Evolutionary conservation across 1,140 invertebrate species (phyloP).

Genomic region (Belonocnema kinseyi): DNA sequence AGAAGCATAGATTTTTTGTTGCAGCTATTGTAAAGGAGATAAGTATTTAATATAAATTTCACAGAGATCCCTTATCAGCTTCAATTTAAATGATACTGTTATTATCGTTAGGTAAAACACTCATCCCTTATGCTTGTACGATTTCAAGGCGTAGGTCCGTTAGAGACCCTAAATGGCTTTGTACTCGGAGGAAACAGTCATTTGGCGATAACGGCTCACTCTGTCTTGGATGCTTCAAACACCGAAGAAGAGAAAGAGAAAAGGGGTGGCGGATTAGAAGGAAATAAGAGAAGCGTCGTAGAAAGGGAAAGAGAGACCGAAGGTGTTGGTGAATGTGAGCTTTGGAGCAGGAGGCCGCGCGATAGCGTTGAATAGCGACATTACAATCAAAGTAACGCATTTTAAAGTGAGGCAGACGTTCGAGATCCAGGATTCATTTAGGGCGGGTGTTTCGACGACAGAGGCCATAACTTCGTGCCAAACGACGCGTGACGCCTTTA

Average conservation of each 20-base stretch:
- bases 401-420: constrained; percentile 60
- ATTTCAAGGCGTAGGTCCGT: constrained; percentile 45
- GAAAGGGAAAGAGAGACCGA: constrained; percentile 38
- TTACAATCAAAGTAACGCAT: constrained; percentile 62
- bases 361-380: constrained; percentile 55
- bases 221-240: constrained; percentile 44
- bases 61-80: not conserved
- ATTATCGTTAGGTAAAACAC: constrained; percentile 13
- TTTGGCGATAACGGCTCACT: constrained; percentile 72
- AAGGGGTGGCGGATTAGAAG: constrained; percentile 50
- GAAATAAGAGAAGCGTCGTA: constrained; percentile 40
- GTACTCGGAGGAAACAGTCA: constrained; percentile 69
- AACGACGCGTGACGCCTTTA: constrained; percentile 59
- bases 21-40: not conserved
- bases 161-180: constrained; percentile 69
- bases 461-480: constrained; percentile 50
- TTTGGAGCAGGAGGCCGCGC: constrained; percentile 45
- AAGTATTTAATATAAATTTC: not conserved
- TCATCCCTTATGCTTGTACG: not conserved
- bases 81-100: constrained; percentile 18
- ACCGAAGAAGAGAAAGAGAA: constrained; percentile 44
- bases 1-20: too few relatives aligned
- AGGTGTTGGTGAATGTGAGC: constrained; percentile 35
- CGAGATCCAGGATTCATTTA: constrained; percentile 49
- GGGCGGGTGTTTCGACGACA: constrained; percentile 43